Evolutionary conservation across 2,888 invertebrate species (phyloP).

Genomic region (Pollenia labialis): DNA sequence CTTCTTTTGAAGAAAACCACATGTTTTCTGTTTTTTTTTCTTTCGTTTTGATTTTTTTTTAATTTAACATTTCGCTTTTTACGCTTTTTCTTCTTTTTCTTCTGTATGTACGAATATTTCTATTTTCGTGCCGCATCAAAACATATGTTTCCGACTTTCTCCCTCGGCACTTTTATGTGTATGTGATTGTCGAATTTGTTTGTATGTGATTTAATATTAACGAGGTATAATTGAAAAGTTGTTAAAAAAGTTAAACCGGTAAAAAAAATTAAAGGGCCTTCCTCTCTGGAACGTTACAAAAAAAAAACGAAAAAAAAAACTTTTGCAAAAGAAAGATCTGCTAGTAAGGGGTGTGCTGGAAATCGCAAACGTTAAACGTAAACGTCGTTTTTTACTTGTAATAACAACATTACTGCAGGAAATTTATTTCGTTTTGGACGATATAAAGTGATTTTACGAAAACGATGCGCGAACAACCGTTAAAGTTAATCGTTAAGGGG

Average conservation of each 20-base stretch:
- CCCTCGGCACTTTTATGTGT: constrained; percentile 38
- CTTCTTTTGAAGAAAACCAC: constrained; percentile 41
- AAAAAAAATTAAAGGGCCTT: too few species aligned
- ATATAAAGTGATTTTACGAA: too few species aligned
- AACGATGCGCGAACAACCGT: too few species aligned
- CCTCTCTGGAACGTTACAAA: too few species aligned
- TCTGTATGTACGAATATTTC: constrained; percentile 35
- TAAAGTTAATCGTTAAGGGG: too few species aligned
- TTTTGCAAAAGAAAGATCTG: too few species aligned
- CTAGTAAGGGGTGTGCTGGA: too few species aligned
- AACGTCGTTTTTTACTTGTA: too few species aligned
- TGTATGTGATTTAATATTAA: constrained; percentile 5
- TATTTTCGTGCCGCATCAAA: constrained; percentile 71
- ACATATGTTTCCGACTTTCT: constrained; percentile 73
- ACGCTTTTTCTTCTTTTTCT: constrained; percentile 12
- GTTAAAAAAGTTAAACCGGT: not conserved
- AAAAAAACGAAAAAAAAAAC: too few species aligned
- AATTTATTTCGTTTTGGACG: too few species aligned
- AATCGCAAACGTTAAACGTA: too few species aligned
- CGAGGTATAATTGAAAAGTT: constrained; percentile 18
- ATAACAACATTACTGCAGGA: too few species aligned
- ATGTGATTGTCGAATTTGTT: not conserved
- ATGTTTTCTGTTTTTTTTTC: constrained; percentile 40
- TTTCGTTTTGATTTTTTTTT: constrained; percentile 36
- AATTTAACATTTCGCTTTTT: constrained; percentile 37